Percentiles rank a stretch among this genome's conserved stretches.
phyloP scores from a whole-genome alignment of 2,113 vertebrate genomes.

The Grus americana region DNA sequence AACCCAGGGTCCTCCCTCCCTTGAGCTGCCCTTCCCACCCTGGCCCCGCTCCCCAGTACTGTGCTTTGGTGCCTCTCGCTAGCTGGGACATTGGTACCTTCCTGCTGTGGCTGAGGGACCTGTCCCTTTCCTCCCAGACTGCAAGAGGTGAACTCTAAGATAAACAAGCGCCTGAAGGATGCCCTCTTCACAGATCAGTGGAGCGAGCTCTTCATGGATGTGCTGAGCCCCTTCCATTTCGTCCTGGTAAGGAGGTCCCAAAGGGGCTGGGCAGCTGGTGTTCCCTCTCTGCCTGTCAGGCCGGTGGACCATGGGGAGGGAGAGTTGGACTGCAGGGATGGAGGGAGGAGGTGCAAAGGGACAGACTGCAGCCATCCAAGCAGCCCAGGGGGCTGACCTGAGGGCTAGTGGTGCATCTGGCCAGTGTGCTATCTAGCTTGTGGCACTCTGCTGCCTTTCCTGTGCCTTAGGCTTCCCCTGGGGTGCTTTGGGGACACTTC shows the following conservation, averaged over 20 bases:
- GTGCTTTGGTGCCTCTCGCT: background rate
- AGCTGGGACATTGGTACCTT: background rate
- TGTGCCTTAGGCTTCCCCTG: background rate
- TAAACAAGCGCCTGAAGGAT: slow-evolving; percentile 95
- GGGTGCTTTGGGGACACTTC: background rate
- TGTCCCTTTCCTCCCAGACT: slow-evolving; percentile 75
- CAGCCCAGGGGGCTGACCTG: too few relatives aligned
- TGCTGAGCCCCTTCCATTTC: slow-evolving; percentile 89
- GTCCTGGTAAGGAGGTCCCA: slow-evolving; percentile 82
- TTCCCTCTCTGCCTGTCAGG: background rate
- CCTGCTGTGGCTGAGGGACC: background rate
- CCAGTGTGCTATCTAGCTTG: background rate
- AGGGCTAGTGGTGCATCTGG: background rate
- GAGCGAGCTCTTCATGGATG: slow-evolving; percentile 96
- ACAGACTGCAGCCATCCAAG: background rate
- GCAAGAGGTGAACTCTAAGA: slow-evolving; percentile 98
- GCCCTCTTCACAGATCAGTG: slow-evolving; percentile 97
- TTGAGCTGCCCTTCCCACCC: background rate
- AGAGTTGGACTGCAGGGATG: background rate
- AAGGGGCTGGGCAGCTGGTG: background rate
- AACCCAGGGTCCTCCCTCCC: background rate
- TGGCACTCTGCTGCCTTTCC: background rate
- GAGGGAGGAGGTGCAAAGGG: background rate
- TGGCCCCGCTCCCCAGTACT: background rate
- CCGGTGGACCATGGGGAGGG: background rate